Evolutionary conservation across 2,888 invertebrate species (phyloP).

Genomic region (Pherbina coryleti): DNA sequence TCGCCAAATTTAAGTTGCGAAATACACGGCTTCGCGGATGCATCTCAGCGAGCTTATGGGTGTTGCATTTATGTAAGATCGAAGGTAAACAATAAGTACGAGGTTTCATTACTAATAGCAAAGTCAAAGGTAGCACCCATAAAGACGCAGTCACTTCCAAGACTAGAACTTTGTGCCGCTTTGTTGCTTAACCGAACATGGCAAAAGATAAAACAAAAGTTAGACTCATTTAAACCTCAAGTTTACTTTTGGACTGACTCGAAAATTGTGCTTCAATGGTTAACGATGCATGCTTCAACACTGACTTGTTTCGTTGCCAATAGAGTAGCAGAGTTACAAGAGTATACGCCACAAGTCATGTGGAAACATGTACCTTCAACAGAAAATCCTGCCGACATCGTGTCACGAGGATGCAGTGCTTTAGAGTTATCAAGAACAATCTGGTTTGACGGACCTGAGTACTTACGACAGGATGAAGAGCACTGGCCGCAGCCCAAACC

Average conservation of each 20-base stretch:
- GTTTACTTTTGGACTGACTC: constrained; percentile 46
- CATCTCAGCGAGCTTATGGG: neutral
- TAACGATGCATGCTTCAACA: constrained; percentile 41
- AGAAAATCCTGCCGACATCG: neutral
- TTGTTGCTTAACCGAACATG: too few species aligned
- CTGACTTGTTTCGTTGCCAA: constrained; percentile 45
- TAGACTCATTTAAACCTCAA: neutral
- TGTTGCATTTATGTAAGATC: constrained; percentile 40
- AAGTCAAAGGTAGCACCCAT: constrained; percentile 48
- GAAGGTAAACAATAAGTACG: neutral
- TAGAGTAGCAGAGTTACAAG: constrained; percentile 39
- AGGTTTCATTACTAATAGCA: constrained; percentile 33
- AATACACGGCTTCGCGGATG: too few species aligned
- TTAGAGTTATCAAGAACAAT: constrained; percentile 21
- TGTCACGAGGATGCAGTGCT: constrained; percentile 37
- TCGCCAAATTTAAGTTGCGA: too few species aligned
- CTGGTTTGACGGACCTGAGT: constrained; percentile 39
- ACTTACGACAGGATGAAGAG: neutral
- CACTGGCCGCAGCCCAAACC: neutral
- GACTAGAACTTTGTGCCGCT: neutral
- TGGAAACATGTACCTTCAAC: too few species aligned
- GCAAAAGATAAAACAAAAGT: constrained; percentile 1
- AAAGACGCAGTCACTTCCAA: constrained; percentile 43
- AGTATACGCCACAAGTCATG: constrained; percentile 16
- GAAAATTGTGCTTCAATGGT: constrained; percentile 42